phyloP scores from a whole-genome alignment of 2,888 invertebrate genomes.

The Lasioglossum oenotherae region DNA sequence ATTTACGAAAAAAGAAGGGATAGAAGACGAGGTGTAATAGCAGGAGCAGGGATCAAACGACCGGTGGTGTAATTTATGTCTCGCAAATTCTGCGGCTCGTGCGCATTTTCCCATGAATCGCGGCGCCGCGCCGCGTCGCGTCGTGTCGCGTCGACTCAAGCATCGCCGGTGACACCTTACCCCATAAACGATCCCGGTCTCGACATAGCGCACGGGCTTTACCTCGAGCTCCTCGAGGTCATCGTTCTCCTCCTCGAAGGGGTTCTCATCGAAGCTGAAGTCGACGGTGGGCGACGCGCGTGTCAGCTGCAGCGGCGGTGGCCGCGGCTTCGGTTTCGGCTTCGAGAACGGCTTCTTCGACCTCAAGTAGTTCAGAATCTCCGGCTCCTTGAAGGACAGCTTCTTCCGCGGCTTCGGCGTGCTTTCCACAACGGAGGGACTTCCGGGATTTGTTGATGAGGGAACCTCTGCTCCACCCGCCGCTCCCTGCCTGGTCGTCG shows the following conservation, averaged over 20 bases:
- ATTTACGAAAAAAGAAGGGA: neutral
- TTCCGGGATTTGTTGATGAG: conserved; percentile 68
- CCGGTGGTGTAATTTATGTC: neutral
- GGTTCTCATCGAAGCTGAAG: conserved; percentile 74
- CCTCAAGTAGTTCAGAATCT: conserved; percentile 86
- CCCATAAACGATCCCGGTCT: conserved; percentile 41
- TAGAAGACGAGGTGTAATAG: neutral
- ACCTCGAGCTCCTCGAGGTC: conserved; percentile 83
- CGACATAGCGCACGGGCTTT: conserved; percentile 53
- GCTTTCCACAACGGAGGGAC: conserved; percentile 81
- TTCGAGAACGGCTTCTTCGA: conserved; percentile 59
- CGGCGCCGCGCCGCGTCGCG: neutral
- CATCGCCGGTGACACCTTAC: conserved; percentile 33
- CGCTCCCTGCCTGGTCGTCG: conserved; percentile 32
- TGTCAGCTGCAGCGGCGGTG: conserved; percentile 60
- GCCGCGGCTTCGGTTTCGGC: conserved; percentile 65
- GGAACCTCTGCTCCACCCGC: conserved; percentile 37
- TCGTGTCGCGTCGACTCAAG: neutral
- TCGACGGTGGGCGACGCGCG: conserved; percentile 55
- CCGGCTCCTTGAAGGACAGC: conserved; percentile 94
- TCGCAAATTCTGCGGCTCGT: neutral
- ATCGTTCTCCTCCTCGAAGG: conserved; percentile 79
- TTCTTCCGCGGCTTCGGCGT: conserved; percentile 90
- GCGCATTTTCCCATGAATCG: conserved; percentile 10
- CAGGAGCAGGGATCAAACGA: neutral